Conservation (phyloP, 2,888 invertebrate species). For the Amiota minor region DNA sequence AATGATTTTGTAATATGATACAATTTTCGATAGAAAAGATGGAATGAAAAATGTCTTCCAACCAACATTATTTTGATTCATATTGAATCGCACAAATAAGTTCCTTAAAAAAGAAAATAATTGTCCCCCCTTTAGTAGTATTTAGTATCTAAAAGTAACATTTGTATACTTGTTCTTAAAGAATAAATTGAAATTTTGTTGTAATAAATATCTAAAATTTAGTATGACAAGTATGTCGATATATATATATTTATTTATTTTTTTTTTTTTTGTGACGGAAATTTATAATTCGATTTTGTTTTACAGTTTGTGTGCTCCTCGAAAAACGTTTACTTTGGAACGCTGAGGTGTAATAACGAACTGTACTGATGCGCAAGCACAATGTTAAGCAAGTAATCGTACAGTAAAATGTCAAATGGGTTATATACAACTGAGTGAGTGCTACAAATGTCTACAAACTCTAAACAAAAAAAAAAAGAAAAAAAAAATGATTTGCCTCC, state of each 20-base stretch:
- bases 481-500: neutral
- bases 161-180: slow-evolving; percentile 41
- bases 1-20: slow-evolving; percentile 30
- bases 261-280: neutral
- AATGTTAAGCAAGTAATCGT: neutral
- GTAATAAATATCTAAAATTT: slow-evolving; percentile 42
- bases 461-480: slow-evolving; percentile 7
- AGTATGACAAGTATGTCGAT: slow-evolving; percentile 8
- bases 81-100: slow-evolving; percentile 59
- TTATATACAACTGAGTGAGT: slow-evolving; percentile 35
- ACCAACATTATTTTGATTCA: slow-evolving; percentile 56
- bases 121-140: neutral
- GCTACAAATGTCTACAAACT: slow-evolving; percentile 11
- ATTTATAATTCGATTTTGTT: slow-evolving; percentile 54
- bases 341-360: slow-evolving; percentile 52
- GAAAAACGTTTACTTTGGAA: slow-evolving; percentile 58
- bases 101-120: too few species aligned
- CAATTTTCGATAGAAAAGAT: slow-evolving; percentile 17
- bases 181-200: slow-evolving; percentile 52
- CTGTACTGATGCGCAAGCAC: neutral
- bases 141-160: slow-evolving; percentile 27
- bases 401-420: neutral
- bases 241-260: slow-evolving; percentile 11
- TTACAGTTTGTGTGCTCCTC: slow-evolving; percentile 67
- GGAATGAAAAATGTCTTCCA: neutral